A percentile compares a stretch with the other conserved stretches of the same genome.
Evolutionary conservation across 2,888 invertebrate species (phyloP).

Genomic region (Xestia c-nigrum): DNA sequence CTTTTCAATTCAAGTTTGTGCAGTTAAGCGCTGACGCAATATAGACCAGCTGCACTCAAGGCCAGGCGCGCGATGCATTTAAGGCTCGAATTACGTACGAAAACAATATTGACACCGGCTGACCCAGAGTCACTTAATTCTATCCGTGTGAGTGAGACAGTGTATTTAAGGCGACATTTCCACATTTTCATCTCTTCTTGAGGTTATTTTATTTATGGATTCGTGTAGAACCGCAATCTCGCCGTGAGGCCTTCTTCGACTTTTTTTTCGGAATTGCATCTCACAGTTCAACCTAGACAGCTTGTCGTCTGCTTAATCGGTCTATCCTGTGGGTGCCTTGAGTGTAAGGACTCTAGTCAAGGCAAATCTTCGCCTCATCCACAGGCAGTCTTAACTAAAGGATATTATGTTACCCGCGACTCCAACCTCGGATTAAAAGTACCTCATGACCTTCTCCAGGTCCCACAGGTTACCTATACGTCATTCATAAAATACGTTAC

Average conservation of each 20-base stretch:
- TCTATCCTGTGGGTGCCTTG: no score
- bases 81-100: slow-evolving; percentile 7
- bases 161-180: not conserved
- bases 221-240: no score
- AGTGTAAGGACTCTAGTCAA: no score
- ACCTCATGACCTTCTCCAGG: not conserved
- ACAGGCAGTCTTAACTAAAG: not conserved
- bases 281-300: no score
- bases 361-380: not conserved
- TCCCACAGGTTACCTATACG: not conserved
- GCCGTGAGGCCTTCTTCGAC: no score
- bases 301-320: no score
- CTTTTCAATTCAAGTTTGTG: slow-evolving; percentile 16
- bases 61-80: slow-evolving; percentile 23
- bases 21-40: slow-evolving; percentile 24
- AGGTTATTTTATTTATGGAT: not conserved
- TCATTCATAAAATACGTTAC: not conserved
- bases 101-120: slow-evolving; percentile 11
- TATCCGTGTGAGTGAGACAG: no score
- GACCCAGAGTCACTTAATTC: not conserved
- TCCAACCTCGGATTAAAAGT: not conserved
- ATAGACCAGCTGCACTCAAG: slow-evolving; percentile 15
- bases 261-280: no score
- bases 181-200: not conserved
- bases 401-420: not conserved